phyloP scores from a whole-genome alignment of 2,113 vertebrate species.

The Heptranchias perlo region DNA sequence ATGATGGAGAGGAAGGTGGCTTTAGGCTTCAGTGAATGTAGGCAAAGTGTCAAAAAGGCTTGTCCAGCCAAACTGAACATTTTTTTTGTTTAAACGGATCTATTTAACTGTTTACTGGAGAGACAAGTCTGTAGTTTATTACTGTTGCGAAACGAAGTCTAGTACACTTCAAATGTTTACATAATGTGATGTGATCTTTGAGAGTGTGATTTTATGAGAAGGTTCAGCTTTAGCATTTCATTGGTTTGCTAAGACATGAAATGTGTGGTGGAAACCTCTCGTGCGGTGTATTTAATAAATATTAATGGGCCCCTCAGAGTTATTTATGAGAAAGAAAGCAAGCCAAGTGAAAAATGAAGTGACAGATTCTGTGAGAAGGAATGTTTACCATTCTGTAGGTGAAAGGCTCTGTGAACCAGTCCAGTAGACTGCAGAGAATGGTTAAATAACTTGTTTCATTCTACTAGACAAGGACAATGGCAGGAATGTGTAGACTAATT shows the following conservation, averaged over 20 bases:
- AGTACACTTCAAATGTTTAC: background rate
- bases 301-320: background rate
- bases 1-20: background rate
- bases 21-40: background rate
- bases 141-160: background rate
- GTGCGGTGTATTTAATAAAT: background rate
- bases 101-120: background rate
- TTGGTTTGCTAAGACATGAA: background rate
- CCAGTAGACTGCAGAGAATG: background rate
- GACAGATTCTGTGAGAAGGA: background rate
- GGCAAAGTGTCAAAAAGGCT: background rate
- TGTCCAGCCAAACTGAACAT: background rate
- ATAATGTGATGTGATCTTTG: background rate
- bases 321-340: conserved; percentile 3
- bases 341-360: background rate
- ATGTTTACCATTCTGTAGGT: background rate
- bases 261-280: background rate
- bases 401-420: background rate
- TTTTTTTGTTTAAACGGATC: background rate
- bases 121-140: background rate
- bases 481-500: background rate
- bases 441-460: background rate
- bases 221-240: conserved; percentile 12
- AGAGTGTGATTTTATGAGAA: background rate
- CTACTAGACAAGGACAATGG: background rate